These are phyloP conservation scores for Microplitis demolitor DNA, from an alignment of 1,140 invertebrate genomes.

Conservation along the genomic window DNA sequence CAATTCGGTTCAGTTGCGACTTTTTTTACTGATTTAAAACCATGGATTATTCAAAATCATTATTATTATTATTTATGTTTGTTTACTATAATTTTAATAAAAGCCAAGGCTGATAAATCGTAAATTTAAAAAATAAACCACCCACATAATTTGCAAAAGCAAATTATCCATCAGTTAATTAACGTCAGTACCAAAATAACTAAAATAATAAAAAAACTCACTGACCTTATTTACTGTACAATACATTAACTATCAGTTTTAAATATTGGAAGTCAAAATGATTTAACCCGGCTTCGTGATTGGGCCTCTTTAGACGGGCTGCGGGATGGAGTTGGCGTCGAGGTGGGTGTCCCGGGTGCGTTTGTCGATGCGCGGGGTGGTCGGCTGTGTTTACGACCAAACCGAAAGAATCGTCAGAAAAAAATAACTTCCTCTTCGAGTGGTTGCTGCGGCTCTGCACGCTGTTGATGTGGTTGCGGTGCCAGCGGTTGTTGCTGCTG, in stretches of 20 bases:
- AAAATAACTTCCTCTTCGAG: slow-evolving; percentile 62
- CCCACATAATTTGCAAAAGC: too few relatives aligned
- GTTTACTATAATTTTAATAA: too few relatives aligned
- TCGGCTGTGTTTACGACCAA: slow-evolving; percentile 53
- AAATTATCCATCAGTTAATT: too few relatives aligned
- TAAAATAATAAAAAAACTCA: background rate
- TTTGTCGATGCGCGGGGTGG: slow-evolving; percentile 31
- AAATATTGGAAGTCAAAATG: slow-evolving; percentile 53
- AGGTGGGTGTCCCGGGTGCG: slow-evolving; percentile 34
- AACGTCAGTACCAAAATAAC: background rate
- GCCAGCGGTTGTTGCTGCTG: slow-evolving; percentile 36
- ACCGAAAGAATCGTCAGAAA: slow-evolving; percentile 62
- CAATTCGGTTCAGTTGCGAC: slow-evolving; percentile 9
- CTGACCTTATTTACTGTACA: background rate
- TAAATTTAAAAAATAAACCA: too few relatives aligned
- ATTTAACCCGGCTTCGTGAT: slow-evolving; percentile 54
- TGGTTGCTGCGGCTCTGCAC: slow-evolving; percentile 39
- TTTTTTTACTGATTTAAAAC: background rate
- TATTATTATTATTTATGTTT: too few relatives aligned
- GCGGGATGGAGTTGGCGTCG: slow-evolving; percentile 40
- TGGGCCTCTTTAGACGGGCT: slow-evolving; percentile 44
- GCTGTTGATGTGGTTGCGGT: slow-evolving; percentile 38
- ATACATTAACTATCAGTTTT: background rate
- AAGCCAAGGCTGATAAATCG: too few relatives aligned
- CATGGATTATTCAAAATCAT: too few relatives aligned